Conservation (phyloP, 2,113 vertebrate species). For the Heliornis fulica region DNA sequence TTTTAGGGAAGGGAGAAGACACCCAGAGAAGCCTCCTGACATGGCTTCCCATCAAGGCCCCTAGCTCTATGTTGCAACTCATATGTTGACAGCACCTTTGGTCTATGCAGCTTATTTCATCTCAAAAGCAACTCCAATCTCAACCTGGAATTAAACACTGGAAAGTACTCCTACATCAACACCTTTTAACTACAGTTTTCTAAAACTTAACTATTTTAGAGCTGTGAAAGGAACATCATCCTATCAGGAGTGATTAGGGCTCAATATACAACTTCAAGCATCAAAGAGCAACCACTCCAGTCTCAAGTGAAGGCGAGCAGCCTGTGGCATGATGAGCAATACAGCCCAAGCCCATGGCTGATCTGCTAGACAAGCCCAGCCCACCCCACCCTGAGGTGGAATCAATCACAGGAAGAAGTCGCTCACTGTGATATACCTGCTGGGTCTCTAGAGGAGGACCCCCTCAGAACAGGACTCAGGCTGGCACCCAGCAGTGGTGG, state of each 20-base stretch:
- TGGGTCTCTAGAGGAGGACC: not conserved
- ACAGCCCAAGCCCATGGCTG: not conserved
- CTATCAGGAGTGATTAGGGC: not conserved
- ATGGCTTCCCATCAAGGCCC: fast-evolving
- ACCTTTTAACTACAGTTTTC: not conserved
- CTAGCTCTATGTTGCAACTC: fast-evolving
- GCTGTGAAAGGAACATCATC: too few relatives aligned
- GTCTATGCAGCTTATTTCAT: not conserved
- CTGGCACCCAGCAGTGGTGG: not conserved
- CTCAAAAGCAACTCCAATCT: not conserved
- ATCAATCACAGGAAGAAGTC: not conserved
- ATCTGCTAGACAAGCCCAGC: not conserved
- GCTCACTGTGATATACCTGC: not conserved
- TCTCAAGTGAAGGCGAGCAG: not conserved
- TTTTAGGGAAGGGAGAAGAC: not conserved
- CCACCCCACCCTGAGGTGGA: not conserved
- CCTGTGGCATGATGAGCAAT: not conserved
- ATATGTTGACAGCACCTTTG: not conserved
- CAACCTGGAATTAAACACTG: not conserved
- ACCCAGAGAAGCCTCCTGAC: not conserved
- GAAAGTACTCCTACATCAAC: not conserved
- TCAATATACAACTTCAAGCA: not conserved
- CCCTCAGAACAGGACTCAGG: not conserved
- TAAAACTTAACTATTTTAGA: too few relatives aligned
- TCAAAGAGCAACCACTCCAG: not conserved